These are phyloP conservation scores for Ferdinandea cuprea DNA, from an alignment of 2,888 invertebrate genomes.

Conservation along the genomic window DNA sequence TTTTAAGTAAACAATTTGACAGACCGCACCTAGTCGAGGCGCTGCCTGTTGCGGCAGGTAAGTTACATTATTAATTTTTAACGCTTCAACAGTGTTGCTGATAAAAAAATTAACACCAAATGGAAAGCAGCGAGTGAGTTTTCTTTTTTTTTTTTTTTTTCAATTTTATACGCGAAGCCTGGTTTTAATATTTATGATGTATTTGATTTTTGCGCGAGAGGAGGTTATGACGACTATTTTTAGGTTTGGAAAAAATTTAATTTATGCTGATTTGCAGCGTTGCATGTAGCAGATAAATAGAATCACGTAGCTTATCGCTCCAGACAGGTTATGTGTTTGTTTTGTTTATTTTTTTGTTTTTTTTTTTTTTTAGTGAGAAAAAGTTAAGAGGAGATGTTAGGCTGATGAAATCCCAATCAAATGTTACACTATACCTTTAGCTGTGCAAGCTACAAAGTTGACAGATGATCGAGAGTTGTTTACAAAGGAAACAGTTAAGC, in stretches of 20 bases:
- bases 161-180: slow-evolving; percentile 1
- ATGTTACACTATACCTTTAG: slow-evolving; percentile 52
- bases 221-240: slow-evolving; percentile 46
- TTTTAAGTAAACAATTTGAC: slow-evolving; percentile 36
- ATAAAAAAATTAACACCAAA: slow-evolving; percentile 24
- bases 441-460: no score
- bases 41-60: slow-evolving; percentile 73
- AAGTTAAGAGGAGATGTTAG: slow-evolving; percentile 61
- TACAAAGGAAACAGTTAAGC: no score
- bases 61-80: slow-evolving; percentile 65
- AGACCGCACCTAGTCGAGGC: slow-evolving; percentile 53
- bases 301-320: slow-evolving; percentile 38
- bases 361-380: slow-evolving; percentile 32
- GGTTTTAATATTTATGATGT: slow-evolving; percentile 10
- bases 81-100: no score
- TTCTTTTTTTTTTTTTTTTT: not conserved
- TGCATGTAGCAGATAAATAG: no score
- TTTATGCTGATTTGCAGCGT: no score
- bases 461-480: no score
- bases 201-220: no score
- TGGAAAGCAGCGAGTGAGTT: slow-evolving; percentile 24
- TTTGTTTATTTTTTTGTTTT: no score
- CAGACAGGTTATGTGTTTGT: slow-evolving; percentile 40
- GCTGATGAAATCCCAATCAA: slow-evolving; percentile 64
- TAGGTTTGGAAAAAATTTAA: no score